Percentiles rank a stretch among this genome's conserved stretches.
These are phyloP conservation scores for Sussaba pulchella DNA, from an alignment of 2,888 invertebrate species.

Conservation along the genomic window DNA sequence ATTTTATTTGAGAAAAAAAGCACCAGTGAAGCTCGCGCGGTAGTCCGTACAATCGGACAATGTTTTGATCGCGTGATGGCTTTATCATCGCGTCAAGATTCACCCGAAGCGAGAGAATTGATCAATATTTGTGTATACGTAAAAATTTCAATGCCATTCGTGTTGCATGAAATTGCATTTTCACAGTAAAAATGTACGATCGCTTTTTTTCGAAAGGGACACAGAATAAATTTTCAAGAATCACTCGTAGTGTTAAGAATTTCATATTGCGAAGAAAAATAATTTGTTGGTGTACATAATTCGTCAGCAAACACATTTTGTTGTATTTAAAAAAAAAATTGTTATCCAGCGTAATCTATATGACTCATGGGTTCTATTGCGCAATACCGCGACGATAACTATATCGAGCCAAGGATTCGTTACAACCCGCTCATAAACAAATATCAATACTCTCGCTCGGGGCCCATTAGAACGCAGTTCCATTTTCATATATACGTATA, in stretches of 20 bases:
- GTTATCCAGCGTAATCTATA: background rate
- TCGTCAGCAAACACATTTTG: too few relatives aligned
- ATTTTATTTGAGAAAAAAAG: background rate
- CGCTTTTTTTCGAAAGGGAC: too few relatives aligned
- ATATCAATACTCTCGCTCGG: background rate
- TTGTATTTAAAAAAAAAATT: too few relatives aligned
- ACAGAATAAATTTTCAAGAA: too few relatives aligned
- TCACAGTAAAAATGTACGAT: too few relatives aligned
- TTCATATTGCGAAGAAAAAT: too few relatives aligned
- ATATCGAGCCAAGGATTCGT: background rate
- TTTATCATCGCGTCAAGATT: background rate
- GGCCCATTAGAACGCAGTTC: background rate
- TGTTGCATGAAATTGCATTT: too few relatives aligned
- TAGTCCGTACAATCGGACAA: conserved; percentile 4
- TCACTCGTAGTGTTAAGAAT: too few relatives aligned
- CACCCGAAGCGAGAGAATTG: background rate
- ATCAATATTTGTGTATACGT: too few relatives aligned
- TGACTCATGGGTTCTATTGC: conserved; percentile 6
- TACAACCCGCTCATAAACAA: background rate
- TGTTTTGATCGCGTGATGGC: background rate
- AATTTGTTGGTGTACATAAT: too few relatives aligned
- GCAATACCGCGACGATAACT: background rate
- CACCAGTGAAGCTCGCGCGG: background rate
- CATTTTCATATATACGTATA: too few relatives aligned
- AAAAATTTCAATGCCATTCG: too few relatives aligned